These are phyloP conservation scores for Tricholauxania praeusta DNA, from an alignment of 2,888 invertebrate species.

Conservation along the genomic window DNA sequence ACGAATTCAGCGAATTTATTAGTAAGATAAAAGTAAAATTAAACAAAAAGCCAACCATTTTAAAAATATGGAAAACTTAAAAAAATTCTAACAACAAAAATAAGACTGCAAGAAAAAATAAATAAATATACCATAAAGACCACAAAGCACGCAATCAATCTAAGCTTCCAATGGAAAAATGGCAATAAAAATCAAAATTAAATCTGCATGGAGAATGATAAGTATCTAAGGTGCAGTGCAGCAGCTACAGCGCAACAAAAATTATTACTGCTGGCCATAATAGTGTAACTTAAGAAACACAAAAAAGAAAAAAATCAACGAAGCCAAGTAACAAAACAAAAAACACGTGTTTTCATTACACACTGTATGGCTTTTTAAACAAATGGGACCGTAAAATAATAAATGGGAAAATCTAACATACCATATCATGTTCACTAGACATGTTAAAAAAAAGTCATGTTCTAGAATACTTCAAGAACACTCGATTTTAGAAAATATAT, in stretches of 20 bases:
- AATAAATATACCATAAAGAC: too few relatives aligned
- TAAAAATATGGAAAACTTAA: background rate
- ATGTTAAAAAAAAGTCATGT: too few relatives aligned
- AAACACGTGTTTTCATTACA: slow-evolving; percentile 22
- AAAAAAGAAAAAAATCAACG: slow-evolving; percentile 6
- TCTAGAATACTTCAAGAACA: too few relatives aligned
- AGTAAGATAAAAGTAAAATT: background rate
- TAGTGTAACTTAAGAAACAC: slow-evolving; percentile 9
- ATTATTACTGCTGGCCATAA: background rate
- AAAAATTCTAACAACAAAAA: background rate
- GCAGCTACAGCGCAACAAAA: slow-evolving; percentile 10
- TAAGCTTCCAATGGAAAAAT: background rate
- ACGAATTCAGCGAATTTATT: background rate
- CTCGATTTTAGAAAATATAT: too few relatives aligned
- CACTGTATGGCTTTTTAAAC: too few relatives aligned
- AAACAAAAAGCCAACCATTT: background rate
- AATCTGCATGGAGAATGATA: slow-evolving; percentile 37
- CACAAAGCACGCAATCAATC: too few relatives aligned
- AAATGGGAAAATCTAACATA: too few relatives aligned
- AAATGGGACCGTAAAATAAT: too few relatives aligned
- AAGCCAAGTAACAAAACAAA: slow-evolving; percentile 9
- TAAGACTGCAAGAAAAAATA: too few relatives aligned
- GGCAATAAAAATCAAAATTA: slow-evolving; percentile 15
- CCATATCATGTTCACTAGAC: too few relatives aligned
- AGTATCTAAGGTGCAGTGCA: slow-evolving; percentile 32